These are phyloP conservation scores for Urechis unicinctus DNA, from an alignment of 2,888 invertebrate species.

Conservation along the genomic window DNA sequence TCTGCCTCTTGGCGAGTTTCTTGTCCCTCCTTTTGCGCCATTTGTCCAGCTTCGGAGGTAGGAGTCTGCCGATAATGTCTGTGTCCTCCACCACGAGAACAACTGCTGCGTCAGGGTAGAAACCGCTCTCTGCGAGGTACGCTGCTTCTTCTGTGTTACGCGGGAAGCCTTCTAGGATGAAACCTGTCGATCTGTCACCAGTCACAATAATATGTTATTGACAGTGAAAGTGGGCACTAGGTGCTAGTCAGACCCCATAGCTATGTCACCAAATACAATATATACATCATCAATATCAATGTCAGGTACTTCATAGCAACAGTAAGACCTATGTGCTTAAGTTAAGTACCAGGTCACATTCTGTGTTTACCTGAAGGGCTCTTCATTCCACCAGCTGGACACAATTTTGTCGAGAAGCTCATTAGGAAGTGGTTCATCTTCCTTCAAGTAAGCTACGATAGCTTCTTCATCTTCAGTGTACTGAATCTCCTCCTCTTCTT, in stretches of 20 bases:
- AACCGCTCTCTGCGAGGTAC: conserved; percentile 38
- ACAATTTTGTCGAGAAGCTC: conserved; percentile 46
- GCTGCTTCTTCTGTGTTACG: conserved; percentile 43
- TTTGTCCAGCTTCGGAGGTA: conserved; percentile 44
- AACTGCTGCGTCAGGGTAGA: conserved; percentile 47
- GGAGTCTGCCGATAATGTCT: conserved; percentile 44
- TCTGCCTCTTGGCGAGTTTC: conserved; percentile 32
- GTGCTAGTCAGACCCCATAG: no score
- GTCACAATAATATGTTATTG: no score
- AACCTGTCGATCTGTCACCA: conserved; percentile 46
- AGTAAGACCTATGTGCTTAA: not conserved
- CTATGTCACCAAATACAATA: no score
- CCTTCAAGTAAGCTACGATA: conserved; percentile 45
- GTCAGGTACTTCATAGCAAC: not conserved
- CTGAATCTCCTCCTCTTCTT: conserved; percentile 31
- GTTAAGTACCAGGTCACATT: not conserved
- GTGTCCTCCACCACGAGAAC: conserved; percentile 39
- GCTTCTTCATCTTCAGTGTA: conserved; percentile 48
- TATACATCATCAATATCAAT: not conserved
- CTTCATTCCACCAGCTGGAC: conserved; percentile 46
- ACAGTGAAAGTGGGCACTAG: no score
- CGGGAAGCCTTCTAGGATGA: conserved; percentile 50
- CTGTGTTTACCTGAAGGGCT: conserved; percentile 33
- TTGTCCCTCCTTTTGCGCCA: conserved; percentile 42
- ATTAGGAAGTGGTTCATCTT: conserved; percentile 40